phyloP scores from a whole-genome alignment of 2,113 vertebrate genomes.

The Dryoscopus gambensis region DNA sequence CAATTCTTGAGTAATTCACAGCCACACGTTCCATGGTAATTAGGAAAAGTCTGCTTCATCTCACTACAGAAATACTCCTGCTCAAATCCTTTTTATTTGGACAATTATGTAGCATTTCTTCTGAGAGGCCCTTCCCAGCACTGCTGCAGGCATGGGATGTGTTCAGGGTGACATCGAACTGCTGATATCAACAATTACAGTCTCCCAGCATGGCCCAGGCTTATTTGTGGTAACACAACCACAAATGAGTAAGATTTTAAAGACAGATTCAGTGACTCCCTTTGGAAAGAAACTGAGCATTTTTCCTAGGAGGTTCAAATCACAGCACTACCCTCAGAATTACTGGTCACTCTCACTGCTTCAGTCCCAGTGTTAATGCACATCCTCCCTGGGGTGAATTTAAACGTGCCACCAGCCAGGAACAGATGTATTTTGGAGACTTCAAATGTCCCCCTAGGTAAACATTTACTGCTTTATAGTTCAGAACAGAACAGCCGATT shows the following conservation, averaged over 20 bases:
- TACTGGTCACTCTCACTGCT: not conserved
- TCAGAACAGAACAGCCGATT: not conserved
- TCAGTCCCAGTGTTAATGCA: not conserved
- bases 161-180: not conserved
- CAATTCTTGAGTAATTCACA: not conserved
- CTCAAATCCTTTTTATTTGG: not conserved
- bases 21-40: not conserved
- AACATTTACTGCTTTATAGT: not conserved
- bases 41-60: not conserved
- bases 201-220: not conserved
- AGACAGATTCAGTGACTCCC: not conserved
- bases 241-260: not conserved
- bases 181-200: not conserved
- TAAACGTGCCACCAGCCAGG: not conserved
- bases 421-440: not conserved
- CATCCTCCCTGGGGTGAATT: not conserved
- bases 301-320: not conserved
- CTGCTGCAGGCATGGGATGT: not conserved
- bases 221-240: not conserved
- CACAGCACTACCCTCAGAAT: not conserved
- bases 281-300: not conserved
- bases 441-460: not conserved
- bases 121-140: not conserved
- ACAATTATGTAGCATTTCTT: not conserved
- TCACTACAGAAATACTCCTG: not conserved